Evolutionary conservation across 1,140 invertebrate species (phyloP).

Genomic region (Melipona quadrifasciata): DNA sequence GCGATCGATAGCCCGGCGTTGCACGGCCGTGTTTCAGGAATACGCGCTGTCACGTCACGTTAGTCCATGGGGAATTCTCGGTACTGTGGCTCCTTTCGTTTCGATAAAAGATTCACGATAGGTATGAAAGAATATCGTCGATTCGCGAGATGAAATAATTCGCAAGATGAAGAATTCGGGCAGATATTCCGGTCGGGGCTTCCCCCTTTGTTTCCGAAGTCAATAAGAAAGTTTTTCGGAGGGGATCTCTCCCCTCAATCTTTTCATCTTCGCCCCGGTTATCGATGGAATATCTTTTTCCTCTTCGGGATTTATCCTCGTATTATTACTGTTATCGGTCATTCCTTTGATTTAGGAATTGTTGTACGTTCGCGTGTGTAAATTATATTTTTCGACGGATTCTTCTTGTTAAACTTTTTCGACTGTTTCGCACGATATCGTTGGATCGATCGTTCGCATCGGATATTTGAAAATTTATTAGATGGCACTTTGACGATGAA

Average conservation of each 20-base stretch:
- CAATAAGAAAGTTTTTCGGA: neutral
- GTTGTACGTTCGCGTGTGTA: neutral
- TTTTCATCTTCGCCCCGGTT: neutral
- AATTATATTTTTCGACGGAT: neutral
- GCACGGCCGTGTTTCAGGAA: neutral
- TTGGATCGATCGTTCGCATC: too few species aligned
- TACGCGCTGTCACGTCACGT: neutral
- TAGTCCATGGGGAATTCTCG: neutral
- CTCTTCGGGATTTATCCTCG: neutral
- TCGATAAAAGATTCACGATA: neutral
- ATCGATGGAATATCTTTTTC: neutral
- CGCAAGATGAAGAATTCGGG: neutral
- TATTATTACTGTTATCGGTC: neutral
- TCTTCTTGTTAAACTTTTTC: too few species aligned
- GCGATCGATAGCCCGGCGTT: slow-evolving; percentile 23
- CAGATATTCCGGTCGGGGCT: neutral
- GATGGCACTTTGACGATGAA: too few species aligned
- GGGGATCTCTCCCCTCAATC: neutral
- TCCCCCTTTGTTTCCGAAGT: neutral
- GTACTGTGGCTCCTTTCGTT: neutral
- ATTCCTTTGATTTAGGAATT: neutral
- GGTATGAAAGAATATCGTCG: too few species aligned
- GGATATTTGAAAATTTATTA: too few species aligned
- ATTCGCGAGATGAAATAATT: neutral
- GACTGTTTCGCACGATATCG: too few species aligned